Base-by-base conservation (phyloP, 2,113 vertebrate genomes). In the Sisor rabdophorus region DNA sequence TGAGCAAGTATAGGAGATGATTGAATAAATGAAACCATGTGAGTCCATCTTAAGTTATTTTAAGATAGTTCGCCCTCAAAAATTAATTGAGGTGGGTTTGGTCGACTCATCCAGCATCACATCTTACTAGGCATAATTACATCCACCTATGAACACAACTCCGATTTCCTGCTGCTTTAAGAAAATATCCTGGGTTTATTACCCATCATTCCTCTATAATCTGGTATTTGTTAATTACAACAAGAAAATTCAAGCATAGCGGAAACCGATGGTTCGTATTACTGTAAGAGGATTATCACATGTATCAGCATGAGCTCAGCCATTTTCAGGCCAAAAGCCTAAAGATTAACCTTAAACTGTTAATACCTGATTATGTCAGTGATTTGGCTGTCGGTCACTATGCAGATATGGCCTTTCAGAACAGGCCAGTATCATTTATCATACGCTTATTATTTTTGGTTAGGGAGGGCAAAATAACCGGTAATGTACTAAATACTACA, bases 121-220 rank as follows among this genome's bases (percentile, higher is more conserved):
- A 44, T 44, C 40, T 9, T 44, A 44, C 40, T 44, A 8, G 40
- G 40, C 40, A 4, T 8, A 44, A 44, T 44, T 9, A 44, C 40
- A 9, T 44, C 40, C 40, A 44, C 40, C 77, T 61, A 63, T 67
- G 40, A 79, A 82, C 82, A 81, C 56, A 71, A 55, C 72, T 59
- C 76, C 58, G 48, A 68, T 64, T 72, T 78, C 48, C 69, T 77
- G 64, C 50, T 61, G 50, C 44, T 50, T 22, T 68, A 74, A 44
- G 36, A 48, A 65, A 19, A 54, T 77, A 81, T 83, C 80, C 80
- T 60, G 59, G 86, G 85, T 85, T 83, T 77, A 80, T 70, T 79
- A 80, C 84, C 83, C 85, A 84, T 83, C 85, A 86, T 88, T 88
- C 87, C 81, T 78, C 83, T 85, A 80, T 86, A 61, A 80, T 84